Base-by-base conservation (phyloP, 2,113 vertebrate genomes). In the Murina feae region DNA sequence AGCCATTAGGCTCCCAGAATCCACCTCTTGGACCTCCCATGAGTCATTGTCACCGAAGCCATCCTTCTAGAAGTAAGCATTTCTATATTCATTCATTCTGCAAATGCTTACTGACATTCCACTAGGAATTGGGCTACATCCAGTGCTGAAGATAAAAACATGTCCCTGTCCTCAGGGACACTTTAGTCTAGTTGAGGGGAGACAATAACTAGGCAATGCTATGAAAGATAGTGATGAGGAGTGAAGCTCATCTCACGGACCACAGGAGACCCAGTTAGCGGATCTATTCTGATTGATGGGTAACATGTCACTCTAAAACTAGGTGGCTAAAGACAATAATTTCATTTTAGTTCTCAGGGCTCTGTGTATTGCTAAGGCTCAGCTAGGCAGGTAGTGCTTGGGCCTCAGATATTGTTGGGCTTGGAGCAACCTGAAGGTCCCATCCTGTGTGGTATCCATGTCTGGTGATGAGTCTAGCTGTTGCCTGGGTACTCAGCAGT, bases 361-460 rank as follows among this genome's bases (percentile, higher is more conserved):
- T 71, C 53, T 4, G 11, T 1, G 14, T 2, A 13, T 9, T 5
- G 1, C 20, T 65, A 12, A 49, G 42, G 16, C 6, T 17, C 8
- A 39, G 16, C 2, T 12, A 13, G 28, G 7, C 10, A 1, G 0
- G 13, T n/a, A 17, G 30, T 5, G 1, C 0, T 9, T 4, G 0
- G 32, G 2, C 28, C 5, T 65, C 20, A 66, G 66, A 58, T 5
- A 4, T 6, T 32, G 12, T 14, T 6, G 30, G 44, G 71, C 10
- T 51, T 68, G 2, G 10, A 76, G 0, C 37, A 4, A 4, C 23
- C 20, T 0, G 6, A 42, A 68, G n/a, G 12, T 9, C 17, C 2
- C 0, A 1, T n/a, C 2, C 17, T 1, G 18, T 11, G 12, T 17
- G 49, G 5, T 0, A 2, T 23, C 74, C 6, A 2, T 0, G 0